A percentile compares a stretch with the other conserved stretches of the same genome.
Evolutionary conservation across 2,797 vertebrate species (phyloP).

Genomic region (Hapalemur alaotrensis): DNA sequence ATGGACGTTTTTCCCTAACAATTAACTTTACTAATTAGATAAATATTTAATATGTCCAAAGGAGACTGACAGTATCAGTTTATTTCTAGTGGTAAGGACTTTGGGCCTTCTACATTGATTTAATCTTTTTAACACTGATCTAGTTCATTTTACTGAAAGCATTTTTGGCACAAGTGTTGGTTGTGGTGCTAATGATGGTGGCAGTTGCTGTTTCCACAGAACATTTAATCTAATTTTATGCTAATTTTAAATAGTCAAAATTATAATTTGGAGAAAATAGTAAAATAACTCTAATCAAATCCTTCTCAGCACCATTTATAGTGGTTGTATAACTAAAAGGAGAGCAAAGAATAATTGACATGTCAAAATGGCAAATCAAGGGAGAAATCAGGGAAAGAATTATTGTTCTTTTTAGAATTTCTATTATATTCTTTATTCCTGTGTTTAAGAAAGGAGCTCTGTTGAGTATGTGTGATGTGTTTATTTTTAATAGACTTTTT

Average conservation of each 20-base stretch:
- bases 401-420: neutral
- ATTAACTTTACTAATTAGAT: neutral
- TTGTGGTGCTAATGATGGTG: neutral
- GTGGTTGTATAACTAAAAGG: neutral
- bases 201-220: neutral
- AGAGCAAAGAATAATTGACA: neutral
- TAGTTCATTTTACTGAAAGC: slow-evolving; percentile 49
- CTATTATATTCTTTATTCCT: neutral
- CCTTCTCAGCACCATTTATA: neutral
- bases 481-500: neutral
- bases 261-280: neutral
- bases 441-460: neutral
- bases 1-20: neutral
- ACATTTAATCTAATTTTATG: neutral
- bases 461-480: neutral
- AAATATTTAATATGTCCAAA: slow-evolving; percentile 26
- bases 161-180: neutral
- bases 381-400: neutral
- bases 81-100: neutral
- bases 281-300: neutral
- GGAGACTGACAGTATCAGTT: neutral
- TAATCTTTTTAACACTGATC: slow-evolving; percentile 37
- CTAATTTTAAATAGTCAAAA: neutral
- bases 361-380: neutral
- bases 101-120: neutral